phyloP scores from a whole-genome alignment of 2,797 vertebrate species.

The Acipenser oxyrinchus region DNA sequence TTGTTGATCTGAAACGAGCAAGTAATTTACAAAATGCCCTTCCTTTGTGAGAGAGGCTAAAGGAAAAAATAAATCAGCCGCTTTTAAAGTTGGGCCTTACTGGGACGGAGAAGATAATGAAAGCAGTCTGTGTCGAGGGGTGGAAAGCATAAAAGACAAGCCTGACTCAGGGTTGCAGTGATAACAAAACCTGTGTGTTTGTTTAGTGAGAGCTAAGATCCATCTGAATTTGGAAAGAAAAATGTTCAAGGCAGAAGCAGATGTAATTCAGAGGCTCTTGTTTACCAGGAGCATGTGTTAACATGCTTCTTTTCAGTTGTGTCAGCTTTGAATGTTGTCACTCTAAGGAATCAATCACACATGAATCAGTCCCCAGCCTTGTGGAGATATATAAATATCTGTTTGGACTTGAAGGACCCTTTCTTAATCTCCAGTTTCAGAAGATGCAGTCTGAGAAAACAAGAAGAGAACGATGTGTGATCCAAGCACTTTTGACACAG shows the following conservation, averaged over 20 bases:
- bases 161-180: constrained; percentile 89
- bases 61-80: constrained; percentile 98
- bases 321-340: neutral
- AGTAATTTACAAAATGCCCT: constrained; percentile 99
- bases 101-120: constrained; percentile 98
- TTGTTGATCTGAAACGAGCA: constrained; percentile 99
- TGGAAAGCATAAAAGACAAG: constrained; percentile 98
- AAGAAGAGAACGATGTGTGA: neutral
- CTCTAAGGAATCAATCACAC: constrained; percentile 1
- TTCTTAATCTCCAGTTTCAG: neutral
- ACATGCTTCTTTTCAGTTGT: constrained; percentile 5
- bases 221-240: constrained; percentile 56
- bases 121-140: constrained; percentile 98
- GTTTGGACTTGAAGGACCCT: constrained; percentile 18
- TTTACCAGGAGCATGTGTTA: constrained; percentile 31
- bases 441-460: neutral
- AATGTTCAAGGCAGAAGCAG: constrained; percentile 36
- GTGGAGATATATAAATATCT: constrained; percentile 17
- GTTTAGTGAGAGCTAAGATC: constrained; percentile 72
- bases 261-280: constrained; percentile 44
- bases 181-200: constrained; percentile 77
- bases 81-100: constrained; percentile 99
- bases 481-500: neutral
- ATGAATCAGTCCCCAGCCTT: constrained; percentile 13
- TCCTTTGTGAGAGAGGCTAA: constrained; percentile 98